Evolutionary conservation across 2,888 invertebrate genomes (phyloP).

Genomic region (Labia minor): DNA sequence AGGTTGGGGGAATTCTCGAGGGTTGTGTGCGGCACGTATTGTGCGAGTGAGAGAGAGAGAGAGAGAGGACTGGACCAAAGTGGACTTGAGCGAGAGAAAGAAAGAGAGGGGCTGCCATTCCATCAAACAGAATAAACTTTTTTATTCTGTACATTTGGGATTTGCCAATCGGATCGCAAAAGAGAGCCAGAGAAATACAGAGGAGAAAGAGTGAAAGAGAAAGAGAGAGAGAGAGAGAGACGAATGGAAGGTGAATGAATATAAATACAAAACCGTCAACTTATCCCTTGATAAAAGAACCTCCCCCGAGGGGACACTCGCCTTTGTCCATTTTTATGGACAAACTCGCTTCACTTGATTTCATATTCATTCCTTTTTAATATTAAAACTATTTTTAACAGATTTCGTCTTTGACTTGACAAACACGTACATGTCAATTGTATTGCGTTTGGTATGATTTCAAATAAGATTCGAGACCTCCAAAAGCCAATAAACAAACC

Average conservation of each 20-base stretch:
- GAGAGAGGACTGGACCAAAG: slow-evolving; percentile 1
- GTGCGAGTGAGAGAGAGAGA: not conserved
- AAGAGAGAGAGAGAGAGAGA: not conserved
- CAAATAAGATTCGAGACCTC: too few species aligned
- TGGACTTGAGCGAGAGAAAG: not conserved
- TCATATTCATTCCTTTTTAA: not conserved
- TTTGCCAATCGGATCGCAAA: slow-evolving; percentile 13
- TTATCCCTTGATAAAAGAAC: slow-evolving; percentile 3
- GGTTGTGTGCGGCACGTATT: slow-evolving; percentile 8
- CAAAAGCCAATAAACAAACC: too few species aligned
- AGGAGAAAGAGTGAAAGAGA: not conserved
- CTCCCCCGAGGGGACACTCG: not conserved
- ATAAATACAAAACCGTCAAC: slow-evolving; percentile 13
- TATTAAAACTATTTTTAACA: too few species aligned
- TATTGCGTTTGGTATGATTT: too few species aligned
- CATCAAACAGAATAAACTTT: slow-evolving; percentile 13
- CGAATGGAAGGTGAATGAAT: slow-evolving; percentile 7
- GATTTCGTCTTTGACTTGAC: too few species aligned
- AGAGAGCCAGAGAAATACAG: not conserved
- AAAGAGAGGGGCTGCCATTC: not conserved
- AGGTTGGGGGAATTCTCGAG: not conserved
- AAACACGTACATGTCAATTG: too few species aligned
- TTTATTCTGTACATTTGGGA: slow-evolving; percentile 13
- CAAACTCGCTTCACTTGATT: not conserved
- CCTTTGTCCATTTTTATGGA: slow-evolving; percentile 2